These are phyloP conservation scores for Cosmopolites sordidus DNA, from an alignment of 2,888 invertebrate genomes.

Conservation along the genomic window DNA sequence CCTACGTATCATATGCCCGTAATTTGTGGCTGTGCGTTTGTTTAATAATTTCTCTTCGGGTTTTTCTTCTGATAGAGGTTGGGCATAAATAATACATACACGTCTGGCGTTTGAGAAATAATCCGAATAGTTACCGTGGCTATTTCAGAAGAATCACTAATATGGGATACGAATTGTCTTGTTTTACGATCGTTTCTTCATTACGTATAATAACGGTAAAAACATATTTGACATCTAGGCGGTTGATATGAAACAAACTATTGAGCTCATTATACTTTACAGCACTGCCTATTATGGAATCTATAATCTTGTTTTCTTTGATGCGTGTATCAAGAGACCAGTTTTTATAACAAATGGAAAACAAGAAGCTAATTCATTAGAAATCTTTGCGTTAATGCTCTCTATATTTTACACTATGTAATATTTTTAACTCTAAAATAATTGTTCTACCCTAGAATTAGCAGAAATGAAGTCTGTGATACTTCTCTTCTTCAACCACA, in stretches of 20 bases:
- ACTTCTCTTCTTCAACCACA: no score
- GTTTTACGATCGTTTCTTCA: conserved; percentile 3
- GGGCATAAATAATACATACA: conserved; percentile 27
- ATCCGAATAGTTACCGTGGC: conserved; percentile 21
- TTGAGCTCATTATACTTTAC: background rate
- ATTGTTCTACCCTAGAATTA: no score
- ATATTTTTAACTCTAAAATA: no score
- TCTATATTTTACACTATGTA: no score
- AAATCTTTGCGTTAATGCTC: no score
- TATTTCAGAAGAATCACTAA: conserved; percentile 18
- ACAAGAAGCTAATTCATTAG: no score
- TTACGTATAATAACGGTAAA: background rate
- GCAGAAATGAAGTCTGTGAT: no score
- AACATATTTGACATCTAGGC: background rate
- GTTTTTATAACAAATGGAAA: no score
- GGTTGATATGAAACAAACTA: background rate
- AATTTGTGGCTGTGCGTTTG: conserved; percentile 29
- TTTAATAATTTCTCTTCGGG: conserved; percentile 27
- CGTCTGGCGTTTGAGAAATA: conserved; percentile 27
- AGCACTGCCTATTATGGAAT: no score
- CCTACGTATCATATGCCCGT: conserved; percentile 26
- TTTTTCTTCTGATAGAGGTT: conserved; percentile 24
- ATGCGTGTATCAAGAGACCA: no score
- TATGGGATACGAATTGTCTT: conserved; percentile 25
- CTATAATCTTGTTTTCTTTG: no score